These are phyloP conservation scores for Cephus sareptanus DNA, from an alignment of 2,888 invertebrate species.

Conservation along the genomic window DNA sequence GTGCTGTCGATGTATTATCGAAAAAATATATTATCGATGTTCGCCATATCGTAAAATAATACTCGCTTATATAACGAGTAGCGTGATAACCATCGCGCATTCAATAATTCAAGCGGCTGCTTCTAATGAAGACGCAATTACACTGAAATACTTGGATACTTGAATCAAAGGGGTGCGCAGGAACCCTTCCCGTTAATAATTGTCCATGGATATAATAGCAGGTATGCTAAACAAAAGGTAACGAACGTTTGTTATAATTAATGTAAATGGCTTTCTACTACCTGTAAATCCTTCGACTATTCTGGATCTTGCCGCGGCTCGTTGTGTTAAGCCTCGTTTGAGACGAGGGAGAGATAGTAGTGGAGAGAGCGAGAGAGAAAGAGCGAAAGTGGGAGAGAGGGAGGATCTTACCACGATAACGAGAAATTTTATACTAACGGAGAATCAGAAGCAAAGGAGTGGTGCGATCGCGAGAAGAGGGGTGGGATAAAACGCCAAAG, in stretches of 20 bases:
- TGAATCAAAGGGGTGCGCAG: neutral
- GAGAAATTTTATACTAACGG: neutral
- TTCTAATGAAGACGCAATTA: neutral
- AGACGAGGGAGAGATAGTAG: conserved; percentile 11
- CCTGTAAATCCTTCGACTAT: no score
- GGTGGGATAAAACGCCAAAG: neutral
- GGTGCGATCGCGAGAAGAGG: neutral
- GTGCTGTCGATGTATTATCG: no score
- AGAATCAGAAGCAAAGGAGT: neutral
- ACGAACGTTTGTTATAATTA: neutral
- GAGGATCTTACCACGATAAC: neutral
- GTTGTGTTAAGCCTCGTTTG: neutral
- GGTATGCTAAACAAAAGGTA: neutral
- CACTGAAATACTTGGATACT: neutral
- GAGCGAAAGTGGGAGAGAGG: neutral
- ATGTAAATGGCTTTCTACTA: neutral
- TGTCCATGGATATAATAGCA: neutral
- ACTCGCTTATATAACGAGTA: neutral
- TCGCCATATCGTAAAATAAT: neutral
- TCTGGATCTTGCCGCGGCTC: no score
- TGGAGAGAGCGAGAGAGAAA: conserved; percentile 1
- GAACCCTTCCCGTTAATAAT: neutral
- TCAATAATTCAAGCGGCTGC: neutral
- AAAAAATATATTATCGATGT: neutral
- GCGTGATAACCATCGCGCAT: neutral